Evolutionary conservation across 2,888 invertebrate species (phyloP), one percentile per base, ranked within the genome.

Genomic region (Ochropleura leucogaster): DNA sequence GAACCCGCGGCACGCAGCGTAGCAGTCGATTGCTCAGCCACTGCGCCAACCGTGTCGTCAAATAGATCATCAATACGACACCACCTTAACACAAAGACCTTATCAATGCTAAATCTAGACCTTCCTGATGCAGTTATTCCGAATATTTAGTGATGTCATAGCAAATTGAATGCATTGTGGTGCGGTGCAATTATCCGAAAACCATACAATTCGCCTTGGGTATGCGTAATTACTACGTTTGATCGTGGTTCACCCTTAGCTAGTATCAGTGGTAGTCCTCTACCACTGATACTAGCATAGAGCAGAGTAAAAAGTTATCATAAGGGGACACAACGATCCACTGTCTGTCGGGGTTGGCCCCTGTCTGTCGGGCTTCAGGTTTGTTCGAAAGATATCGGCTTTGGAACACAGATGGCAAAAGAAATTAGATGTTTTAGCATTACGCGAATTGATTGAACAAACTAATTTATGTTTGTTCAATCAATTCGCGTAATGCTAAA

Each of bases 161-260:
- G 72, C 59, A 79, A 85, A 85, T 85, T 85, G 72, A 85, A 85
- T 81, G 73, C 72, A 76, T 85, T 85, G 84, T 79, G 74, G 69
- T 51, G 6, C 0, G 12, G 42, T 42, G 66, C 75, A 84, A 84
- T 84, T 84, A 84, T 60, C 75, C 30, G 66, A 51, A 69, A 69
- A 63, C 79, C 51, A 79, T 69, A 67, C 66, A 78, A 80, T 80
- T 65, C 51, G 20, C 40, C 69, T 63, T 68, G 68, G 68, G 67
- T 49, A 71, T 10, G 65, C 60, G 53, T 85, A 78, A 83, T 85
- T 85, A 67, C 73, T 55, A 20, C n/a, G 51, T 46, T 83, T 69
- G 70, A 66, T 79, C 4, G 62, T 20, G 53, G 55, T 42, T 72
- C 47, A 71, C 42, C 18, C 47, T 79, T 20, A 66, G 49, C 16